Evolutionary conservation across 1,140 invertebrate genomes (phyloP).

Genomic region (Solenopsis fugax): DNA sequence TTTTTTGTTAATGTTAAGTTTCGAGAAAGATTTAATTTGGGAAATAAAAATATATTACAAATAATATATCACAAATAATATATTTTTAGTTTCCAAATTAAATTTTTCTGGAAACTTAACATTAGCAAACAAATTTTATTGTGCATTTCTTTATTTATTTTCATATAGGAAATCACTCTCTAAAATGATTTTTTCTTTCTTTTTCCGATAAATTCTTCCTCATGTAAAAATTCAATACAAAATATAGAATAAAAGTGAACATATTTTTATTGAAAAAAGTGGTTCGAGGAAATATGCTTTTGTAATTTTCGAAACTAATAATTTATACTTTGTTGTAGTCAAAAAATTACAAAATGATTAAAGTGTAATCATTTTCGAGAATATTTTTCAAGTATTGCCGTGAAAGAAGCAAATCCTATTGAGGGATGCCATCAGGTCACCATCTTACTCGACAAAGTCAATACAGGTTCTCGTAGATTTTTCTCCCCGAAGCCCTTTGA

Average conservation of each 20-base stretch:
- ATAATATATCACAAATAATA: slow-evolving; percentile 7
- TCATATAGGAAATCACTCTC: background rate
- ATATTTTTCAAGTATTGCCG: background rate
- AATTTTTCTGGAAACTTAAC: background rate
- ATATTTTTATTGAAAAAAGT: background rate
- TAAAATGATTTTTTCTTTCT: background rate
- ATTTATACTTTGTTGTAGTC: background rate
- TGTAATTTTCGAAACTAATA: background rate
- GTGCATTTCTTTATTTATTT: slow-evolving; percentile 4
- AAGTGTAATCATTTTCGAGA: background rate
- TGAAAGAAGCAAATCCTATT: slow-evolving; percentile 5
- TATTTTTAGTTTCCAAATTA: background rate
- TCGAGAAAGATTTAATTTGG: background rate
- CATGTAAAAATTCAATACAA: background rate
- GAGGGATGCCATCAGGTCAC: background rate
- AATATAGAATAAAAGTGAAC: background rate
- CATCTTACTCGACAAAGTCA: slow-evolving; percentile 19
- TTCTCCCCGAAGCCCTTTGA: background rate
- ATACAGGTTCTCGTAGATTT: background rate
- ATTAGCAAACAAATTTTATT: background rate
- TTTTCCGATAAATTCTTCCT: background rate
- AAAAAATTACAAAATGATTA: background rate
- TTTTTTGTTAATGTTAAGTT: background rate
- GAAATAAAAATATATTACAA: background rate
- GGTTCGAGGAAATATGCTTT: background rate